phyloP scores from a whole-genome alignment of 2,888 invertebrate species.

The Podotricha telesiphe region DNA sequence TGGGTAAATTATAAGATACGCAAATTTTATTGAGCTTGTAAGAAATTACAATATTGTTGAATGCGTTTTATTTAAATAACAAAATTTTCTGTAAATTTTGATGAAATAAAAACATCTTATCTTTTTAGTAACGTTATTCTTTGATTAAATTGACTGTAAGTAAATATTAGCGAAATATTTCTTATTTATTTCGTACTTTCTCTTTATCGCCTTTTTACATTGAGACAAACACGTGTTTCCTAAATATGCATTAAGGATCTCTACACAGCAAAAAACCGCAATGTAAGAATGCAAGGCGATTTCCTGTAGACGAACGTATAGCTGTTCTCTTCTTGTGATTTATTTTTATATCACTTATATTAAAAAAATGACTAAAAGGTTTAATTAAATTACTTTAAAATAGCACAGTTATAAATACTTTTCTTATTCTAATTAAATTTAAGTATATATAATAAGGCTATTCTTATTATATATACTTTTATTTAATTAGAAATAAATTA shows the following conservation, averaged over 20 bases:
- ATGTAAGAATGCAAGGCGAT: not conserved
- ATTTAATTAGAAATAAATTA: not conserved
- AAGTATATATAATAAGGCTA: no score
- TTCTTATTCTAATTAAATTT: no score
- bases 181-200: not conserved
- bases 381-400: no score
- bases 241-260: not conserved
- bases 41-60: not conserved
- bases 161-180: no score
- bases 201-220: not conserved
- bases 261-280: not conserved
- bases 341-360: not conserved
- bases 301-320: not conserved
- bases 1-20: conserved; percentile 11
- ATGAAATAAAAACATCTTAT: not conserved
- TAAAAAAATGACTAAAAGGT: no score
- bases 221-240: not conserved
- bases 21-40: conserved; percentile 20
- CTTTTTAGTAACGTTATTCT: no score
- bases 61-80: not conserved
- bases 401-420: not conserved
- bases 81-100: not conserved
- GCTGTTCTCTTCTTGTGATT: not conserved
- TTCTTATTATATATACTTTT: no score
- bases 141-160: no score